Evolutionary conservation across 2,797 vertebrate genomes (phyloP), one percentile per base, ranked within the genome.

Genomic region (Zenarchopterus dispar): DNA sequence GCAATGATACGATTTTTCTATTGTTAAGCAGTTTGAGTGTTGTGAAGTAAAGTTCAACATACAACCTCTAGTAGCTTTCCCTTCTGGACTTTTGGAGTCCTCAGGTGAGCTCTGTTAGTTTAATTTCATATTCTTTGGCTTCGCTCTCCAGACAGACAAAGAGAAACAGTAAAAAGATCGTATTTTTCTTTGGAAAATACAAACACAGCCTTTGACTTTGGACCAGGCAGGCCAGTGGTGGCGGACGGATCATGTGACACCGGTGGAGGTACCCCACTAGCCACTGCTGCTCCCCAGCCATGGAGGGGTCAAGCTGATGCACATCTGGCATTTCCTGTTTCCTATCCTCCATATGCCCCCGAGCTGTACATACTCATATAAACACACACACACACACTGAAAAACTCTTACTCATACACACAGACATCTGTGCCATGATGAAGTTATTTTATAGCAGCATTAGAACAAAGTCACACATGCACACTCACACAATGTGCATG

Each of bases 251-350:
- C 70, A 45, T 79, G 68, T 83, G 73, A 78, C 41, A 0, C 60
- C 26, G 55, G 62, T 21, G 58, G 75, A 80, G 75, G 77, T 80
- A 80, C 75, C 82, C 78, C 69, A 28, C 62, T 16, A 54, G 44
- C 75, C 44, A 24, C 42, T 56, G 33, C 67, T 43, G 58, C 68
- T 68, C 82, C 79, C 73, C 72, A 71, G 74, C 67, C 57, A 71
- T 66, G 18, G 43, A 82, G 76, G 85, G 90, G 84, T 88, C 88
- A 90, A 81, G 82, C 81, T 88, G 86, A 91, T 90, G 81, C 89
- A 90, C 86, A 89, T 89, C 87, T 89, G 89, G 88, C 83, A 91
- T 91, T 90, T 92, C 88, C 90, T 89, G 75, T 86, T 90, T 88
- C 88, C 84, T 86, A 74, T 83, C 45, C 64, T 77, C 73, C 76